Conservation (phyloP, 2,797 vertebrate species). For the Gallinago stenura region DNA sequence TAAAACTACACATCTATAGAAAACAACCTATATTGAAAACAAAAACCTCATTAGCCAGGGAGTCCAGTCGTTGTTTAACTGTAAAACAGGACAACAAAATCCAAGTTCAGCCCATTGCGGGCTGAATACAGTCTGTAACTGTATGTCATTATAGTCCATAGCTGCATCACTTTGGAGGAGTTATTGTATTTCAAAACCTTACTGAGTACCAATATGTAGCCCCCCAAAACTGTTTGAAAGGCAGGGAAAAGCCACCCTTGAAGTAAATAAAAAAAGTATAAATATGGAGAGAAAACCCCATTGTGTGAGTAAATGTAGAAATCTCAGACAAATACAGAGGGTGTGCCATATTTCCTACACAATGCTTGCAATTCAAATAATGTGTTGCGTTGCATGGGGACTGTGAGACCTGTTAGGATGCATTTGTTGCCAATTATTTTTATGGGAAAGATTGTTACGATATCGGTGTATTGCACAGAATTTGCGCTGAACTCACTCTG, state of each 20-base stretch:
- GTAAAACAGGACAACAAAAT: not conserved
- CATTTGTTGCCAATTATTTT: slow-evolving; percentile 13
- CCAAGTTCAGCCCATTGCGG: not conserved
- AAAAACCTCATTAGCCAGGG: not conserved
- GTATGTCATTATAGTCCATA: not conserved
- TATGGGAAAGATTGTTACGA: not conserved
- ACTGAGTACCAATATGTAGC: not conserved
- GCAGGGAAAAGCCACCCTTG: not conserved
- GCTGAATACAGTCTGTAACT: not conserved
- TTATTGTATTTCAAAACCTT: not conserved
- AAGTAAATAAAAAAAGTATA: not conserved
- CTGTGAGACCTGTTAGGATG: not conserved
- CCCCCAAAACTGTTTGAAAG: not conserved
- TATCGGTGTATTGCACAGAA: not conserved
- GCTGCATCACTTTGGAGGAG: not conserved
- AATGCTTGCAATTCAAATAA: not conserved
- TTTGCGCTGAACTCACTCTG: not conserved
- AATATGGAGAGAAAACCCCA: not conserved
- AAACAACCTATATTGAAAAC: not conserved
- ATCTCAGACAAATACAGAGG: not conserved
- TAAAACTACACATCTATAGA: not conserved
- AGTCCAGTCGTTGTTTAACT: not conserved
- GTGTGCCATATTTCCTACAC: not conserved
- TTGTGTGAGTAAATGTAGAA: not conserved
- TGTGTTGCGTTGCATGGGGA: not conserved